A percentile compares a stretch with the other conserved stretches of the same genome.
Evolutionary conservation across 2,113 vertebrate genomes (phyloP).

Genomic region (Phrynosoma platyrhinos): DNA sequence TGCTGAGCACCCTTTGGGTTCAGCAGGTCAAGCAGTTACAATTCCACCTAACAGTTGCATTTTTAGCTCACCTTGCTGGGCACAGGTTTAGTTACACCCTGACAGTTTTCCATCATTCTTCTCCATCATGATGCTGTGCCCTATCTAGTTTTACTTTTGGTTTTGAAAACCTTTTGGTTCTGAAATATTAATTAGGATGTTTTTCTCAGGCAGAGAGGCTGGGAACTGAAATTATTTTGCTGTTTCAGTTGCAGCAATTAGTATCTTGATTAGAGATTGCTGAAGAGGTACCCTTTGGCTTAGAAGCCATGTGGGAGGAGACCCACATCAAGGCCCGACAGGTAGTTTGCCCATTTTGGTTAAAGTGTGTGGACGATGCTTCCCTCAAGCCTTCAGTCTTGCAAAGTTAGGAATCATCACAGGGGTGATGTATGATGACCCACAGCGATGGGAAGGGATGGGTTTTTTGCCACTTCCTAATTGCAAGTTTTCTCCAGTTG

Average conservation of each 20-base stretch:
- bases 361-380: neutral
- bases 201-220: neutral
- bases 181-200: neutral
- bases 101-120: neutral
- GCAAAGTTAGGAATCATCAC: neutral
- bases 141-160: neutral
- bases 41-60: no score
- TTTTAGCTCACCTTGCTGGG: neutral
- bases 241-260: neutral
- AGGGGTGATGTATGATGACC: neutral
- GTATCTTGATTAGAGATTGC: neutral
- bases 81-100: neutral
- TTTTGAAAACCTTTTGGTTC: neutral
- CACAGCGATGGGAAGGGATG: neutral
- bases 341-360: neutral
- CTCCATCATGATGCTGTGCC: no score
- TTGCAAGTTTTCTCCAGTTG: neutral
- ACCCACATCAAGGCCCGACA: neutral
- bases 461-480: neutral
- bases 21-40: no score
- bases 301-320: neutral
- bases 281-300: fast-evolving
- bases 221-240: neutral
- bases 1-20: no score
- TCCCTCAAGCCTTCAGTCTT: neutral